Conservation (phyloP, 23 tunicate species). For the Oikopleura dioica region DNA sequence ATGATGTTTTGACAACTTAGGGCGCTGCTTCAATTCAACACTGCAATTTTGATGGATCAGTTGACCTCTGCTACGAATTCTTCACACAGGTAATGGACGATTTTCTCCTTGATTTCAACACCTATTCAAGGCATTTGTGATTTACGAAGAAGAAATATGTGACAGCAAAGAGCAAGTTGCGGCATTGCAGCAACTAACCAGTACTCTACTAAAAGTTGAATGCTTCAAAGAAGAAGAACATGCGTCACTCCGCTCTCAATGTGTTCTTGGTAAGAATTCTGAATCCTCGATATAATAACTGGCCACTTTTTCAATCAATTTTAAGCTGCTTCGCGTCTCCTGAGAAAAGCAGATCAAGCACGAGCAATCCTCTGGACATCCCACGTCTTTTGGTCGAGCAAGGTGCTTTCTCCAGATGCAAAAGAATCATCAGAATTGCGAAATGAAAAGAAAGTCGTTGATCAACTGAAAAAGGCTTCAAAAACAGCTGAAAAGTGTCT, state of each 20-base stretch:
- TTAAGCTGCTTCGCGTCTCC: conserved; percentile 49
- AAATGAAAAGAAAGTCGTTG: conserved; percentile 42
- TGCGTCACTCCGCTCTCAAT: conserved; percentile 66
- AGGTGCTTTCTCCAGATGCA: neutral
- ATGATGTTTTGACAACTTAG: too few relatives aligned
- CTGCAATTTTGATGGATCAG: neutral
- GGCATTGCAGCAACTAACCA: conserved; percentile 35
- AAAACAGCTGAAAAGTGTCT: conserved; percentile 60
- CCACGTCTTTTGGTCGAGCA: conserved; percentile 68
- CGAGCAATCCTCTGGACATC: conserved; percentile 63
- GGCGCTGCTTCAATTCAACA: neutral
- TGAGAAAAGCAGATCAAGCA: conserved; percentile 72
- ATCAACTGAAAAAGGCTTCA: conserved; percentile 56
- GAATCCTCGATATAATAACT: neutral
- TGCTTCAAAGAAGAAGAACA: conserved; percentile 78
- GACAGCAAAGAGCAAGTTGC: conserved; percentile 82
- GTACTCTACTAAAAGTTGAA: conserved; percentile 30
- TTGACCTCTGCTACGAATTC: neutral
- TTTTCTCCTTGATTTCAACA: neutral
- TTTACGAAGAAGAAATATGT: conserved; percentile 71
- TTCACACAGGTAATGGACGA: neutral
- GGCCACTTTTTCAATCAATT: neutral
- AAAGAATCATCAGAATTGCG: conserved; percentile 19
- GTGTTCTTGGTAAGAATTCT: conserved; percentile 30
- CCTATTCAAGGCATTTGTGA: conserved; percentile 36